Conservation (phyloP, 2,797 vertebrate genomes). For the Chloroceryle inda region DNA sequence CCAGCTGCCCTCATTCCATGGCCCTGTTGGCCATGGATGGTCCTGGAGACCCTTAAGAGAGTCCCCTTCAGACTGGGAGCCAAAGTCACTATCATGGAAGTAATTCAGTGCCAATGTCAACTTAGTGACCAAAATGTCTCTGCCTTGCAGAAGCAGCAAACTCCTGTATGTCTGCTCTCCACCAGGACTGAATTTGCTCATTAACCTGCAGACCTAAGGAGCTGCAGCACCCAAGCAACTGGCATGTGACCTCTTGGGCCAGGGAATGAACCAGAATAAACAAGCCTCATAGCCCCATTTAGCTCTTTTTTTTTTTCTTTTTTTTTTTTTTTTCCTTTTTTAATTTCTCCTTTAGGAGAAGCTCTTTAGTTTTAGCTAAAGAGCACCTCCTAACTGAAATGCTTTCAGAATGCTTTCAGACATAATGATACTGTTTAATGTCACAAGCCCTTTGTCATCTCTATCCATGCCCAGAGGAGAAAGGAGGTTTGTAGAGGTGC, state of each 20-base stretch:
- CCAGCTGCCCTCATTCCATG: neutral
- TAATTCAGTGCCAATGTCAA: neutral
- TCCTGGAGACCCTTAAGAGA: neutral
- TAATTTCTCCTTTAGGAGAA: too few species aligned
- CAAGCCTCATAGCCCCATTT: neutral
- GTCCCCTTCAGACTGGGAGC: neutral
- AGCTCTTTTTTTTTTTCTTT: neutral
- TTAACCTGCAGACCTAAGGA: neutral
- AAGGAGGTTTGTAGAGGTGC: neutral
- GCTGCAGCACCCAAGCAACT: neutral
- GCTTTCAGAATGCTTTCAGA: neutral
- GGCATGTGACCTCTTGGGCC: neutral
- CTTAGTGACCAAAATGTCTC: neutral
- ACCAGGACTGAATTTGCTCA: neutral
- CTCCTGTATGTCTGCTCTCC: neutral
- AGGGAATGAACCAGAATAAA: conserved; percentile 7
- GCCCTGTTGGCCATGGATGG: neutral
- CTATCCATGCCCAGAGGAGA: neutral
- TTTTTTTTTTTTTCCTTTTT: neutral
- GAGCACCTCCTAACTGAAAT: neutral
- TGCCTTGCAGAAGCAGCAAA: neutral
- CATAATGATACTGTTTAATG: neutral
- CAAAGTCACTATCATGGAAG: neutral
- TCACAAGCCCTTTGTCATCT: neutral
- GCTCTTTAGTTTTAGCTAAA: neutral